phyloP scores from a whole-genome alignment of 2,888 invertebrate species.

The Ophion slaviceki region DNA sequence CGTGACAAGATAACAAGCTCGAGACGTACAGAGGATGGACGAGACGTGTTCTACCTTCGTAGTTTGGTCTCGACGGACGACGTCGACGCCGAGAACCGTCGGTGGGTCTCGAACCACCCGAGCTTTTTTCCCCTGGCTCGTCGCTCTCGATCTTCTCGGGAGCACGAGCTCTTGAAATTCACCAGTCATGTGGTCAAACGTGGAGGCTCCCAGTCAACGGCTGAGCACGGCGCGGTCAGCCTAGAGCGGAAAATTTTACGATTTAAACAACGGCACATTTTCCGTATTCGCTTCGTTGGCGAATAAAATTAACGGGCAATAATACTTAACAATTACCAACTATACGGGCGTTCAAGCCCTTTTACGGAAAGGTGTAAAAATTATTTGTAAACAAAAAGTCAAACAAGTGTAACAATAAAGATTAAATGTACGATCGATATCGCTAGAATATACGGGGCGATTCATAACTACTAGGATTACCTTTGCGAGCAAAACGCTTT shows the following conservation, averaged over 20 bases:
- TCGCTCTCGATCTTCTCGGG: conserved; percentile 21
- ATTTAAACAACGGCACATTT: conserved; percentile 44
- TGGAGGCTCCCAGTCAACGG: conserved; percentile 40
- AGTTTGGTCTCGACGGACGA: conserved; percentile 10
- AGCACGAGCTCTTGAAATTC: conserved; percentile 29
- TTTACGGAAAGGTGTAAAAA: conserved; percentile 39
- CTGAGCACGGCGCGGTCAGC: conserved; percentile 48
- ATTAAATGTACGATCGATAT: conserved; percentile 49
- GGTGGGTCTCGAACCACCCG: conserved; percentile 17
- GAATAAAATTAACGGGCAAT: conserved; percentile 57
- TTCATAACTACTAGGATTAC: not conserved
- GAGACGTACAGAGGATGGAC: conserved; percentile 24
- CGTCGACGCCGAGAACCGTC: conserved; percentile 9
- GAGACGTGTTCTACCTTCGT: conserved; percentile 53
- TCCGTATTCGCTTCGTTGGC: conserved; percentile 1
- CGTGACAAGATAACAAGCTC: conserved; percentile 3
- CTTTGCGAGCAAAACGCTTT: not conserved
- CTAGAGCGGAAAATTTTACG: conserved; percentile 60
- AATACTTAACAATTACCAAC: conserved; percentile 58
- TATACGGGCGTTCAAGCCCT: conserved; percentile 37
- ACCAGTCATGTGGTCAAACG: conserved; percentile 61
- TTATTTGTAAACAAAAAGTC: not conserved
- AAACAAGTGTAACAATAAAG: conserved; percentile 17
- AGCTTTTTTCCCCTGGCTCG: not conserved
- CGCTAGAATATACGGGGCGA: conserved; percentile 30